Evolutionary conservation across 2,888 invertebrate species (phyloP), one percentile per base, ranked within the genome.

Genomic region (Zeuzera pyrina): DNA sequence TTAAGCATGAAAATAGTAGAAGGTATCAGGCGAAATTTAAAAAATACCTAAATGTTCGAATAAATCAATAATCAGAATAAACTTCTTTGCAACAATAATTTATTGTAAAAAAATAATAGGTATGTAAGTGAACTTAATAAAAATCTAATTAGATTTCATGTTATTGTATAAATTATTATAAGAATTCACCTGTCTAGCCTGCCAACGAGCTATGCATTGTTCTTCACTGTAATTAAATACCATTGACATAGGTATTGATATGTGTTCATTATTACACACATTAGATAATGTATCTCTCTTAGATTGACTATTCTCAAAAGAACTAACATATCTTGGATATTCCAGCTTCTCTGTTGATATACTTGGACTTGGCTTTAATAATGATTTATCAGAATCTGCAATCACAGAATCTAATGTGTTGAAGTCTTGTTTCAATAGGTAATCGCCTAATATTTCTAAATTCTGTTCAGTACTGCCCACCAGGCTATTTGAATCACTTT

Each of bases 141-240:
- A n/a, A n/a, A n/a, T n/a, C n/a, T n/a, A n/a, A n/a, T n/a, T n/a
- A n/a, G n/a, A n/a, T n/a, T n/a, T n/a, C n/a, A n/a, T n/a, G n/a
- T n/a, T n/a, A n/a, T n/a, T n/a, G n/a, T n/a, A n/a, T n/a, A n/a
- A n/a, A n/a, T n/a, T n/a, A n/a, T n/a, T n/a, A n/a, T n/a, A n/a
- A n/a, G n/a, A n/a, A 25, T 31, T 47, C 57, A 87, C 81, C 76
- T 91, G 90, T 62, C 85, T 83, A 1, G 85, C 85, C 59, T 91
- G 91, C 91, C 90, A 91, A 50, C 67, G 51, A 21, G 69, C 67
- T 52, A 84, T 76, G 33, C 73, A 76, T 27, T 68, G 69, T 31
- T 84, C 79, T 51, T 81, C 81, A 38, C 49, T 47, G 35, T 56
- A 60, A 31, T 38, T 55, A 22, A 55, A 52, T n/a, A 60, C 55